These are phyloP conservation scores for Volucella zonaria DNA, from an alignment of 2,888 invertebrate genomes.

Conservation along the genomic window DNA sequence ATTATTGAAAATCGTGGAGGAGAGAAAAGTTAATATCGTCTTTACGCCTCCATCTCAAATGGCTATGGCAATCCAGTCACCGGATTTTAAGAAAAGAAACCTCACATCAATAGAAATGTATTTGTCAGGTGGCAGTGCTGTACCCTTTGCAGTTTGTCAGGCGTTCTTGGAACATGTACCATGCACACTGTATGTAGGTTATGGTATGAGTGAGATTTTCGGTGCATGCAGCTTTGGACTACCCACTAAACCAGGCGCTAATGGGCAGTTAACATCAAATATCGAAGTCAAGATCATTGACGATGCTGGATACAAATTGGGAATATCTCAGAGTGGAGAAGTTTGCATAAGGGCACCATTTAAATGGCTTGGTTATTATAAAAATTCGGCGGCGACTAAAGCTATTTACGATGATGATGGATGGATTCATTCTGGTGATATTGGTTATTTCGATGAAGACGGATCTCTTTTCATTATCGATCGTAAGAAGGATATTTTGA, in stretches of 20 bases:
- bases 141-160: slow-evolving; percentile 66
- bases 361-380: slow-evolving; percentile 73
- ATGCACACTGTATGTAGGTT: slow-evolving; percentile 66
- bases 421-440: slow-evolving; percentile 75
- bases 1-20: slow-evolving; percentile 72
- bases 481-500: slow-evolving; percentile 76
- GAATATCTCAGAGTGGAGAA: slow-evolving; percentile 72
- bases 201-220: slow-evolving; percentile 75
- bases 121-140: slow-evolving; percentile 70
- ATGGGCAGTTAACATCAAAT: slow-evolving; percentile 66
- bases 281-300: slow-evolving; percentile 74
- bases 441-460: slow-evolving; percentile 75
- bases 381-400: slow-evolving; percentile 60
- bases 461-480: slow-evolving; percentile 74
- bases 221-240: slow-evolving; percentile 29
- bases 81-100: slow-evolving; percentile 61
- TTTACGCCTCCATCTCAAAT: slow-evolving; percentile 75
- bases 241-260: slow-evolving; percentile 55
- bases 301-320: slow-evolving; percentile 55
- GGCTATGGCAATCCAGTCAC: slow-evolving; percentile 65
- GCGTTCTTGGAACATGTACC: slow-evolving; percentile 66
- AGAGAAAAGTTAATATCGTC: slow-evolving; percentile 66
- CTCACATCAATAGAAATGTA: slow-evolving; percentile 70
- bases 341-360: slow-evolving; percentile 61
- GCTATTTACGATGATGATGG: slow-evolving; percentile 68